Evolutionary conservation across 1,140 invertebrate genomes (phyloP).

Genomic region (Temnothorax longispinosus): DNA sequence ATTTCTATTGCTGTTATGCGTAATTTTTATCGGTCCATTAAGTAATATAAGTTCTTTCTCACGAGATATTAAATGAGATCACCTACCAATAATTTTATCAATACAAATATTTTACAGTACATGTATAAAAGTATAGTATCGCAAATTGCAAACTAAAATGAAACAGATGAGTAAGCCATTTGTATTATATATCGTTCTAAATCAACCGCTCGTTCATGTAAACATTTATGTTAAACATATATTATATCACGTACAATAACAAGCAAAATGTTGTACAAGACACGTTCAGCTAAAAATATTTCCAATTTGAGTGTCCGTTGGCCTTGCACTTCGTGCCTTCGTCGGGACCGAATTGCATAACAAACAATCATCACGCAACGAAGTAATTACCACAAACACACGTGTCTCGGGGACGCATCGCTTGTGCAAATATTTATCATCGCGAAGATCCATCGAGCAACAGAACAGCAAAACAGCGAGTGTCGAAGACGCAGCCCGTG

Average conservation of each 20-base stretch:
- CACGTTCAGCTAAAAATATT: constrained; percentile 44
- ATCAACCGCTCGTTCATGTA: constrained; percentile 2
- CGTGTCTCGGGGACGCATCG: constrained; percentile 40
- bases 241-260: constrained; percentile 23
- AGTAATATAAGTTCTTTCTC: not conserved
- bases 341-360: constrained; percentile 47
- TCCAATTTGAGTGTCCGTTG: constrained; percentile 26
- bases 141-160: not conserved
- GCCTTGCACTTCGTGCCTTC: constrained; percentile 53
- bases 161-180: not conserved
- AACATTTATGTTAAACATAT: constrained; percentile 12
- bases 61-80: not conserved
- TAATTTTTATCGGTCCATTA: not conserved
- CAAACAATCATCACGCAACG: constrained; percentile 55
- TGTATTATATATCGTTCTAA: not conserved
- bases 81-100: not conserved
- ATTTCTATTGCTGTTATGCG: not conserved
- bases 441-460: constrained; percentile 34
- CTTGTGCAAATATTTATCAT: constrained; percentile 52
- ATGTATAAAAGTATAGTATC: not conserved
- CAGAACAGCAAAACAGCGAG: constrained; percentile 34
- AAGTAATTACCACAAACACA: constrained; percentile 59
- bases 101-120: not conserved
- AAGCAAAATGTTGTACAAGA: not conserved
- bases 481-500: not conserved